Base-by-base conservation (phyloP, 2,797 vertebrate species). In the Epinephelus malabaricus region DNA sequence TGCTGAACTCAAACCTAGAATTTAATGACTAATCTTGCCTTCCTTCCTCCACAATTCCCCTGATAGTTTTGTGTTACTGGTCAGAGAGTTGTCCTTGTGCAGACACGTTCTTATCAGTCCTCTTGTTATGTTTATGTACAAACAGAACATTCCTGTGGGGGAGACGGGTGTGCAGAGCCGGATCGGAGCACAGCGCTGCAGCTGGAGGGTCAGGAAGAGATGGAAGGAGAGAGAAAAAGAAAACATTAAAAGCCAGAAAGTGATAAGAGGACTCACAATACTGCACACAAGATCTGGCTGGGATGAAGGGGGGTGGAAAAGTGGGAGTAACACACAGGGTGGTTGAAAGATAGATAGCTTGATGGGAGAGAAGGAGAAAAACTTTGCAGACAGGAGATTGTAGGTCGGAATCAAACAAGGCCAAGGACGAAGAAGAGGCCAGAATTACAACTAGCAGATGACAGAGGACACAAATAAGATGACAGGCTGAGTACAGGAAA, bases 121-220 rank as follows among this genome's bases (percentile, higher is more conserved):
- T 56, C 68, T 81, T 73, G 78, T 82, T 67, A 34, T 92, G 88
- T 92, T 92, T 92, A 82, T 81, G 84, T 86, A 66, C 86, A 90
- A 93, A 93, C 87, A 72, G 72, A 79, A 86, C 92, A 94, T 95
- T 95, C 92, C 92, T 87, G 70, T 17, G 55, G 46, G 65, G 81
- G 80, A 87, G 85, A 66, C 34, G 19, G 64, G 64, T 27, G 7
- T 49, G 68, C 45, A 58, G 64, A 69, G 50, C 78, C 71, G 84
- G 72, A 87, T 89, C 76, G 0, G 5, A 83, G 30, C 65, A 43
- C n/a, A 61, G 81, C 65, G 21, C 47, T 58, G 46, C 67, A 73
- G 81, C 79, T 82, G 86, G 65, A 88, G 89, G 90, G 88, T 92
- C 90, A 89, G 70, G 66, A 60, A 43, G 61, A 51, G 61, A 68